Evolutionary conservation across 2,888 invertebrate genomes (phyloP), one percentile per base, ranked within the genome.

Genomic region (Eristalis arbustorum): DNA sequence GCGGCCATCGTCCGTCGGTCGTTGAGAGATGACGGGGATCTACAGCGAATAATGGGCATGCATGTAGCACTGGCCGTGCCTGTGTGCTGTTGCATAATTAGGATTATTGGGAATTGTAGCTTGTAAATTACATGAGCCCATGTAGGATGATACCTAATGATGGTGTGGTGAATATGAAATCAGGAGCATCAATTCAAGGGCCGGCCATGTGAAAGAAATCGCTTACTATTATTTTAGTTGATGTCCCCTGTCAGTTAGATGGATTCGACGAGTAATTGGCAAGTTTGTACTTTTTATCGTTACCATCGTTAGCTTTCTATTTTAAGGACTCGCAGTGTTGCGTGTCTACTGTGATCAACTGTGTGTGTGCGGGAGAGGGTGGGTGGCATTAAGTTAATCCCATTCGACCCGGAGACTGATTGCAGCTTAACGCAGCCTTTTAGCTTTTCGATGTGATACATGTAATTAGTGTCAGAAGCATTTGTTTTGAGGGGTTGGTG

Each of bases 61-160:
- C 42, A 5, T 40, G 66, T 62, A 13, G 14, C 25, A 14, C 34
- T 10, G n/a, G 18, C 22, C 42, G 31, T 57, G 6, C 14, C 59
- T 69, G 31, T 23, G 31, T 57, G 57, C 64, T n/a, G n/a, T 64
- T 75, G 81, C 81, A 81, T 81, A 81, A 81, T 81, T 81, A 81
- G 81, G 75, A 81, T 75, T 81, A 81, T 75, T 75, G 75, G 76
- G 63, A 81, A 81, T 81, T 64, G 62, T 75, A 62, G 79, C 61
- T 77, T 81, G 75, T 74, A 79, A 74, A 74, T 84, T 75, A 67
- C 67, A 67, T 74, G 71, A 64, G 66, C 71, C 73, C 75, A 67
- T 78, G 77, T n/a, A 83, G 63, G 62, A 68, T 75, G 75, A 69
- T 75, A 31, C 40, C 63, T 59, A 71, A 75, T 64, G 69, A 75